phyloP scores from a whole-genome alignment of 2,888 invertebrate species.

The Anticlea derivata region DNA sequence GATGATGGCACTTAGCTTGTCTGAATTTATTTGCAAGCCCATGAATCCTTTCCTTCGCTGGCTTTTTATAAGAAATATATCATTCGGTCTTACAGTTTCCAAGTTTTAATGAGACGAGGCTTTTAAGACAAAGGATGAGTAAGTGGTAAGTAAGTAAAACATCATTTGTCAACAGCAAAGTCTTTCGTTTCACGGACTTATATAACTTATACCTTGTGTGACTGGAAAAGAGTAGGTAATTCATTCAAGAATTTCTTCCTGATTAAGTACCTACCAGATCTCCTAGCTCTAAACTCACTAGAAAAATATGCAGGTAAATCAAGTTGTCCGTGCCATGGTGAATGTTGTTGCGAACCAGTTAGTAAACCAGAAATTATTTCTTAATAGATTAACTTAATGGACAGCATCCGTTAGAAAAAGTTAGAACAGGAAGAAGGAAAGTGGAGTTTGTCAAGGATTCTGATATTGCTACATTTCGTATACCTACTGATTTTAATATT shows the following conservation, averaged over 20 bases:
- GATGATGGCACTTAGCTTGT: constrained; percentile 18
- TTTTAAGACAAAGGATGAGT: background rate
- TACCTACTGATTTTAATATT: no score
- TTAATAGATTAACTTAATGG: constrained; percentile 1
- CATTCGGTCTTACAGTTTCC: constrained; percentile 5
- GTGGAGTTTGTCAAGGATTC: background rate
- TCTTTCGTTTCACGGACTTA: background rate
- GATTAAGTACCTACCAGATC: constrained; percentile 22
- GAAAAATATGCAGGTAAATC: constrained; percentile 26
- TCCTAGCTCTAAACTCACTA: constrained; percentile 18
- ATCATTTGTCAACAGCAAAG: constrained; percentile 2
- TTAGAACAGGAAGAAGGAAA: constrained; percentile 11
- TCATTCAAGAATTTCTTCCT: constrained; percentile 26
- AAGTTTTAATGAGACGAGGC: constrained; percentile 9
- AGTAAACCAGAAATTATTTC: constrained; percentile 14
- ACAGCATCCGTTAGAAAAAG: constrained; percentile 14
- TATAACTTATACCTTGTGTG: constrained; percentile 14
- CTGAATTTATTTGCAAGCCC: constrained; percentile 23
- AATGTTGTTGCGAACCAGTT: constrained; percentile 29
- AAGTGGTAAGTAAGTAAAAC: background rate
- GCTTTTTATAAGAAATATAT: constrained; percentile 18
- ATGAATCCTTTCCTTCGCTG: constrained; percentile 17
- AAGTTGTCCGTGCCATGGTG: constrained; percentile 16
- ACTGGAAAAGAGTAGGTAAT: constrained; percentile 17
- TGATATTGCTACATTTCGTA: no score